Conservation (phyloP, 2,888 invertebrate species). For the Nysson spinosus region DNA sequence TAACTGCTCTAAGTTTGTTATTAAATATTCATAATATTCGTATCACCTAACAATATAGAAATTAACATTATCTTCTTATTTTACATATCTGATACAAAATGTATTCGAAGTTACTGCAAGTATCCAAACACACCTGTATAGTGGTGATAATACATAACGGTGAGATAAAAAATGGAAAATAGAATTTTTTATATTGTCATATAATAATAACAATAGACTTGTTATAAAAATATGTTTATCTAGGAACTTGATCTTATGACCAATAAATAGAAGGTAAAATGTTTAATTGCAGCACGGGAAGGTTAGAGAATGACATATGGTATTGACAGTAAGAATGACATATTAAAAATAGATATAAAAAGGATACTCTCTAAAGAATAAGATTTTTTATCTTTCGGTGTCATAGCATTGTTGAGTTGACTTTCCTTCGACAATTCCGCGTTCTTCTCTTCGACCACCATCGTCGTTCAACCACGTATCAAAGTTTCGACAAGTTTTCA, state of each 20-base stretch:
- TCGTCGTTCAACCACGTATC: slow-evolving; percentile 43
- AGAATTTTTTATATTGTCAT: too few species aligned
- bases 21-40: too few species aligned
- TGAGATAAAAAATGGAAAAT: too few species aligned
- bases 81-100: too few species aligned
- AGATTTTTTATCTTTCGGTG: slow-evolving; percentile 54
- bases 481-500: slow-evolving; percentile 14
- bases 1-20: too few species aligned
- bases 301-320: slow-evolving; percentile 64
- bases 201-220: too few species aligned
- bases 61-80: too few species aligned
- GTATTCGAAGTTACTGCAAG: too few species aligned
- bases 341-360: slow-evolving; percentile 37
- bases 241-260: background rate
- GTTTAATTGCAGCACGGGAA: background rate
- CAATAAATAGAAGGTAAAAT: background rate
- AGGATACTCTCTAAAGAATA: slow-evolving; percentile 75
- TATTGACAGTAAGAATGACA: slow-evolving; percentile 11
- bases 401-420: slow-evolving; percentile 44
- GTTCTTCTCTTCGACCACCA: slow-evolving; percentile 64
- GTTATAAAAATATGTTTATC: background rate
- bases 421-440: slow-evolving; percentile 52
- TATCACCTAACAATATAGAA: too few species aligned
- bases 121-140: too few species aligned
- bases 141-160: too few species aligned